Evolutionary conservation across 1,140 invertebrate genomes (phyloP).

Genomic region (Solenopsis fugax): DNA sequence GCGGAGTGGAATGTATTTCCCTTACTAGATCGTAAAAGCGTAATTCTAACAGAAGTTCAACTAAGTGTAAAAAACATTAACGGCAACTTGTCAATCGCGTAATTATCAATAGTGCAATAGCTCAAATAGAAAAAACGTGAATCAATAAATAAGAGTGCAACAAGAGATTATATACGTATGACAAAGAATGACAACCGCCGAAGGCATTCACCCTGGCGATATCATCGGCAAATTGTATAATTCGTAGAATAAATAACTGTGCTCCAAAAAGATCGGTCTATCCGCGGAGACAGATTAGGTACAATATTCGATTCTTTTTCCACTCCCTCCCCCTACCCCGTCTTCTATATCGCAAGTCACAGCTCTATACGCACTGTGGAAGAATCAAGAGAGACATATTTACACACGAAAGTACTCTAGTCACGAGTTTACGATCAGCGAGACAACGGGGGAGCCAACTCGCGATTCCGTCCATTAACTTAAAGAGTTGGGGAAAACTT

Average conservation of each 20-base stretch:
- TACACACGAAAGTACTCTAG: slow-evolving; percentile 47
- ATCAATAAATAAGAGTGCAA: slow-evolving; percentile 86
- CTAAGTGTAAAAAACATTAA: slow-evolving; percentile 81
- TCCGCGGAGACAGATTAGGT: slow-evolving; percentile 71
- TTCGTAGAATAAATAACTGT: slow-evolving; percentile 80
- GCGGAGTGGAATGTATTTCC: slow-evolving; percentile 84
- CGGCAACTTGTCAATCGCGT: slow-evolving; percentile 80
- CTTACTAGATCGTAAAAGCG: slow-evolving; percentile 84
- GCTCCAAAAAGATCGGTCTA: slow-evolving; percentile 57
- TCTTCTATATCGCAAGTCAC: slow-evolving; percentile 28
- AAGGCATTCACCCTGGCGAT: slow-evolving; percentile 59
- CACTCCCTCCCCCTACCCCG: neutral
- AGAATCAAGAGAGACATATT: slow-evolving; percentile 68
- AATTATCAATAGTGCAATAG: slow-evolving; percentile 81
- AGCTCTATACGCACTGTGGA: slow-evolving; percentile 63
- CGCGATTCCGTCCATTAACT: slow-evolving; percentile 71
- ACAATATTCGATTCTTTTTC: slow-evolving; percentile 72
- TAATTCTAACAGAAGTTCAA: slow-evolving; percentile 83
- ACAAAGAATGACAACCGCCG: slow-evolving; percentile 71
- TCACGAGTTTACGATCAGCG: slow-evolving; percentile 54
- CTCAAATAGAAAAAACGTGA: slow-evolving; percentile 77
- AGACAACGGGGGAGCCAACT: slow-evolving; percentile 63
- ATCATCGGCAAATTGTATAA: slow-evolving; percentile 62
- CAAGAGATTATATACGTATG: slow-evolving; percentile 80
- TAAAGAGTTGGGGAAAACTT: slow-evolving; percentile 77